Conservation (phyloP, 2,888 invertebrate genomes). For the Lottia scabra region DNA sequence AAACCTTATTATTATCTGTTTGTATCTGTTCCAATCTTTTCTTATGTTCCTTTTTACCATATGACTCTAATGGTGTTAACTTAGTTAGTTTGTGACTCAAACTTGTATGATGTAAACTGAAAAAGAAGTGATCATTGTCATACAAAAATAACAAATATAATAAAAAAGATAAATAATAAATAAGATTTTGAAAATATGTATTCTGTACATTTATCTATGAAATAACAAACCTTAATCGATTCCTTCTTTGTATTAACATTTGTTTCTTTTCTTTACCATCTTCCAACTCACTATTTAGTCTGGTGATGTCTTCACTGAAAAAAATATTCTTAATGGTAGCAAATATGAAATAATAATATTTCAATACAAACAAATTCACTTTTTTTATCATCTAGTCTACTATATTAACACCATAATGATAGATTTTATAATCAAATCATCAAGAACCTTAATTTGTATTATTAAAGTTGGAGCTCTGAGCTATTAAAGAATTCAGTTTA, state of each 20-base stretch:
- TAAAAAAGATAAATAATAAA: no score
- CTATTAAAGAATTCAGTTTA: not conserved
- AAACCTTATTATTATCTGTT: constrained; percentile 49
- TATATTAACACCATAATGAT: no score
- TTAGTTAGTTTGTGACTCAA: constrained; percentile 47
- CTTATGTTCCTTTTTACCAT: constrained; percentile 48
- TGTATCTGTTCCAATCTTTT: constrained; percentile 44
- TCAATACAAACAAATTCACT: no score
- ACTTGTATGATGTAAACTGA: constrained; percentile 49
- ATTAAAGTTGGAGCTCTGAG: no score
- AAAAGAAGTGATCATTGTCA: constrained; percentile 10
- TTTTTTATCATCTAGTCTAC: no score
- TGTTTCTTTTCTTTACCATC: constrained; percentile 45
- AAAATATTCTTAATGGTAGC: no score
- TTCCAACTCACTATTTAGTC: constrained; percentile 33
- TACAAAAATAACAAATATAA: no score
- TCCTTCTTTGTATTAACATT: constrained; percentile 47
- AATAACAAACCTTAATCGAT: constrained; percentile 46
- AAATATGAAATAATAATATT: not conserved
- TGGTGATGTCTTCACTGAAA: constrained; percentile 36
- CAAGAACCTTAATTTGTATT: no score
- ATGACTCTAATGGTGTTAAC: constrained; percentile 40
- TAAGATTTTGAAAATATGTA: no score
- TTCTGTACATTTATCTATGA: not conserved
- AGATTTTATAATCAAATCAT: no score